A percentile compares a stretch with the other conserved stretches of the same genome.
Conservation (phyloP, 1,140 invertebrate genomes). For the Drosophila rhopaloa region DNA sequence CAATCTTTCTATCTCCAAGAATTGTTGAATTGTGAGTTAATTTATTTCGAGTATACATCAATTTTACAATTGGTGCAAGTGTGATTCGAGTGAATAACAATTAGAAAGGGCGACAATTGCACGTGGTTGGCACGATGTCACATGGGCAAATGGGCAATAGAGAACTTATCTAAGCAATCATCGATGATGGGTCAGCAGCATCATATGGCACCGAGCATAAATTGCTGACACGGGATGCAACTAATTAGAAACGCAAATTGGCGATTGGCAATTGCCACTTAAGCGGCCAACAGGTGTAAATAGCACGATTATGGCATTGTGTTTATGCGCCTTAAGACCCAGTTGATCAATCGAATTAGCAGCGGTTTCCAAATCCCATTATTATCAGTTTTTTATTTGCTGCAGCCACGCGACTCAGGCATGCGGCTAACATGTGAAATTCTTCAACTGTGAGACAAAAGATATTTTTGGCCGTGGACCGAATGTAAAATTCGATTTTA, state of each 20-base stretch:
- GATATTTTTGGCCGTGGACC: background rate
- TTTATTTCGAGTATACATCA: background rate
- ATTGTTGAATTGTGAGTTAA: background rate
- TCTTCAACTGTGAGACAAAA: slow-evolving; percentile 25
- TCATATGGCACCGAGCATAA: slow-evolving; percentile 40
- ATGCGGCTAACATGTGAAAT: slow-evolving; percentile 46
- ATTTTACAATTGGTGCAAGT: slow-evolving; percentile 1
- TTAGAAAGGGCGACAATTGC: slow-evolving; percentile 40
- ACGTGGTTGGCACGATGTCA: slow-evolving; percentile 48
- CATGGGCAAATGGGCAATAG: slow-evolving; percentile 34
- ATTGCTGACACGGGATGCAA: slow-evolving; percentile 66
- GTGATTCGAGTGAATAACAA: slow-evolving; percentile 29
- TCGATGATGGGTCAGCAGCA: slow-evolving; percentile 23
- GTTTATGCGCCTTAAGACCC: slow-evolving; percentile 17
- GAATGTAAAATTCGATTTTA: background rate
- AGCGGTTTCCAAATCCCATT: slow-evolving; percentile 45
- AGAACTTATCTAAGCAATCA: slow-evolving; percentile 46
- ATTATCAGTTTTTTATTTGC: slow-evolving; percentile 21
- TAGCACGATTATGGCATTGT: slow-evolving; percentile 52
- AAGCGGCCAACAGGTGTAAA: slow-evolving; percentile 63
- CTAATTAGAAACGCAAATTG: slow-evolving; percentile 79
- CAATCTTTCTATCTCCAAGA: too few relatives aligned
- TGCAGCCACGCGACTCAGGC: slow-evolving; percentile 50
- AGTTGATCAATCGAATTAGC: slow-evolving; percentile 77
- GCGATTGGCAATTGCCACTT: slow-evolving; percentile 70